These are phyloP conservation scores for Corydoras maculifer DNA, from an alignment of 2,113 vertebrate genomes.

Conservation along the genomic window DNA sequence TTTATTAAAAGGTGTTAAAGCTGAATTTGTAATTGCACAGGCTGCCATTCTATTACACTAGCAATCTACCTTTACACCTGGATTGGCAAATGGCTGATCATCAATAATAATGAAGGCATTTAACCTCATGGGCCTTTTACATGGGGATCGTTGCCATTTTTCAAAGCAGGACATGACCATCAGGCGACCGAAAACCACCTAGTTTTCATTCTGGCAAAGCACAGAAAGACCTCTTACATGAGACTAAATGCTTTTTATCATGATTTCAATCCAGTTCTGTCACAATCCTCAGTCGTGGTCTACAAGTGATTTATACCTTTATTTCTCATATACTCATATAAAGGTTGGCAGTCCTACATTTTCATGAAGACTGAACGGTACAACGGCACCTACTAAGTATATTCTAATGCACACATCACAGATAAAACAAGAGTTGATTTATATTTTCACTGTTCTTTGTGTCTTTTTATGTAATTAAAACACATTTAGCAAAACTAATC, in stretches of 20 bases:
- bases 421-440: not conserved
- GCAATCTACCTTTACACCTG: conserved; percentile 60
- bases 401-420: conserved; percentile 24
- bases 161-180: conserved; percentile 68
- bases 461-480: no score
- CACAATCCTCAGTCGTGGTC: conserved; percentile 38
- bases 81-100: conserved; percentile 68
- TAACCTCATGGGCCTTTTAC: conserved; percentile 73
- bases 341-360: conserved; percentile 29
- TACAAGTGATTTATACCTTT: conserved; percentile 45
- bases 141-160: conserved; percentile 72
- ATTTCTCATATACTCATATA: conserved; percentile 37
- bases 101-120: conserved; percentile 86
- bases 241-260: conserved; percentile 44
- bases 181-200: conserved; percentile 56
- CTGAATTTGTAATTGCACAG: conserved; percentile 77
- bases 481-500: no score
- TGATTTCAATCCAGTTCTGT: conserved; percentile 32
- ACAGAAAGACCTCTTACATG: conserved; percentile 37
- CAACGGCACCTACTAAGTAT: conserved; percentile 10
- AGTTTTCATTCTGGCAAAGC: conserved; percentile 64
- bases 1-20: conserved; percentile 47
- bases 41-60: conserved; percentile 64
- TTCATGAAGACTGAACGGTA: conserved; percentile 35
- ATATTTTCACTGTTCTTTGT: no score